A percentile compares a stretch with the other conserved stretches of the same genome.
phyloP scores from a whole-genome alignment of 2,113 vertebrate genomes.

The Austrofundulus limnaeus region DNA sequence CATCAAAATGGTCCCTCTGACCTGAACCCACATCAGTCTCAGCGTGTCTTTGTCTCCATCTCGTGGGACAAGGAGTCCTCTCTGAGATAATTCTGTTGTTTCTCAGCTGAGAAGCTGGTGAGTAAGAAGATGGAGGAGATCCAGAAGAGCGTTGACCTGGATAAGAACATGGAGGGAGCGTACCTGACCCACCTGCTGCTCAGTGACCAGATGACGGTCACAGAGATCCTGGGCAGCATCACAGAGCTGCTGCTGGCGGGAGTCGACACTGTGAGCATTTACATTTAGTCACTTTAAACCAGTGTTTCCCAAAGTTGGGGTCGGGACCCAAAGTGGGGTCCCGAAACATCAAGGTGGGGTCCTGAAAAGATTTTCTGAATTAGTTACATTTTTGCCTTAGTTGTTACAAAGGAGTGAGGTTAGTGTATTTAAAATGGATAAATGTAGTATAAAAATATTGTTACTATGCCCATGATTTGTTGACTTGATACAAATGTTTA shows the following conservation, averaged over 20 bases:
- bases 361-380: too few species aligned
- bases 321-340: too few species aligned
- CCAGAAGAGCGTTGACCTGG: slow-evolving; percentile 56
- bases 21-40: not conserved
- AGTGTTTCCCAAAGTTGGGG: too few species aligned
- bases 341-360: too few species aligned
- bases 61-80: not conserved
- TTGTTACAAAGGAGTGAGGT: too few species aligned
- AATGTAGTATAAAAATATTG: too few species aligned
- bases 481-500: too few species aligned
- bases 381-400: too few species aligned
- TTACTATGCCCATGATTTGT: too few species aligned
- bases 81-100: not conserved
- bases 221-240: slow-evolving; percentile 81
- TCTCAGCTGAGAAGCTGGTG: slow-evolving; percentile 75
- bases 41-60: slow-evolving; percentile 4
- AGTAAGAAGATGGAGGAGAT: slow-evolving; percentile 78
- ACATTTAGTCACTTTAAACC: too few species aligned
- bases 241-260: slow-evolving; percentile 82
- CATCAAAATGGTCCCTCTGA: not conserved
- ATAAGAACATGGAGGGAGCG: slow-evolving; percentile 71
- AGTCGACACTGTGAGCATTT: slow-evolving; percentile 80
- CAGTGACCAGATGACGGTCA: slow-evolving; percentile 74
- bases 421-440: too few species aligned
- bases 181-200: slow-evolving; percentile 84